phyloP scores from a whole-genome alignment of 2,797 vertebrate species.

The Hippocampus kuda region DNA sequence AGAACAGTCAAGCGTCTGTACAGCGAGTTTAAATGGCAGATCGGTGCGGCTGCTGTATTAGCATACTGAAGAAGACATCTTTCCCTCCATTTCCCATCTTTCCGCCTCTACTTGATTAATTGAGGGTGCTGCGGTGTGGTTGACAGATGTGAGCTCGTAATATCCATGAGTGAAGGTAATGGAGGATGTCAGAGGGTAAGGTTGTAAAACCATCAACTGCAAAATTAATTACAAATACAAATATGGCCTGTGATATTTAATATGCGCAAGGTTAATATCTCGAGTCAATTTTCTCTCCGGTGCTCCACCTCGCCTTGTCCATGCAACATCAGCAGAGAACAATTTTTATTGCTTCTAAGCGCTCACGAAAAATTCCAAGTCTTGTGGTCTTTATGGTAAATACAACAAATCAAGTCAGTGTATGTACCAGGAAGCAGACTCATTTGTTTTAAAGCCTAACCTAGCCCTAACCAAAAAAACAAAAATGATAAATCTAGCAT shows the following conservation, averaged over 20 bases:
- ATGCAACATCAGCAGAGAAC: constrained; percentile 41
- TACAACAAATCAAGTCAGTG: no score
- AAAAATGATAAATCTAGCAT: no score
- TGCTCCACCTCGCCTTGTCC: constrained; percentile 10
- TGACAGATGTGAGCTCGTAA: constrained; percentile 32
- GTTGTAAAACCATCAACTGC: constrained; percentile 56
- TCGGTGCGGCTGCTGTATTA: not conserved
- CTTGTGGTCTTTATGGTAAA: no score
- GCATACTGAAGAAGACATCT: not conserved
- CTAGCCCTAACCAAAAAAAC: no score
- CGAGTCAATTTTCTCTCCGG: constrained; percentile 18
- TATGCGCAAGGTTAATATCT: constrained; percentile 50
- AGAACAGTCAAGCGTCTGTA: not conserved
- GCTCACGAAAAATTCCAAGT: not conserved
- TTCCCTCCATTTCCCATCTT: not conserved
- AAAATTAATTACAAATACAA: constrained; percentile 55
- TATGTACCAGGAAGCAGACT: no score
- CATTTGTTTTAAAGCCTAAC: no score
- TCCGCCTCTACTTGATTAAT: constrained; percentile 21
- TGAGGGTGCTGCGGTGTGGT: constrained; percentile 16
- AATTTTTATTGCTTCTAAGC: not conserved
- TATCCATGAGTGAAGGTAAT: constrained; percentile 44
- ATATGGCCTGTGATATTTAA: constrained; percentile 42
- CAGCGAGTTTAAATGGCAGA: not conserved
- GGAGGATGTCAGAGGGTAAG: constrained; percentile 49